Percentiles rank a stretch among this genome's conserved stretches.
Conservation (phyloP, 2,113 vertebrate genomes). For the Mustelus asterias region DNA sequence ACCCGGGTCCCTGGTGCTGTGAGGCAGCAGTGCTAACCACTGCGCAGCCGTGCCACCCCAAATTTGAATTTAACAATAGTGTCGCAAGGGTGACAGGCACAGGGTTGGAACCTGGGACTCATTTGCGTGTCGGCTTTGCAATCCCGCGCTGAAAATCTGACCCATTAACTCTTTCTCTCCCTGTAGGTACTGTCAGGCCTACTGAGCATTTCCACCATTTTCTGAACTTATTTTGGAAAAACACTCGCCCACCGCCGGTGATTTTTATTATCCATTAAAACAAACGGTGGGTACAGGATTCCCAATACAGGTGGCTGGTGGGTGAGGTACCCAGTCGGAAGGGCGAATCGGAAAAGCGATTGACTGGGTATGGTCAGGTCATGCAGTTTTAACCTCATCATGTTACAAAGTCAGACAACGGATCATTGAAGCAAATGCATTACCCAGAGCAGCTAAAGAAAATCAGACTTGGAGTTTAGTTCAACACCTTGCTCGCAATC, state of each 20-base stretch:
- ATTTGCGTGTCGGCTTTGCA: background rate
- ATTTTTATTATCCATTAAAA: background rate
- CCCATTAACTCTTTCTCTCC: background rate
- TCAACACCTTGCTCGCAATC: background rate
- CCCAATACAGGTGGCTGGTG: background rate
- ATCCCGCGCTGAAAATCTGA: background rate
- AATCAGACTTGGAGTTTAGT: background rate
- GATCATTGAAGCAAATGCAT: background rate
- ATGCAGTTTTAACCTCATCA: background rate
- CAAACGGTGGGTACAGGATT: background rate
- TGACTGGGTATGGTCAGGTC: background rate
- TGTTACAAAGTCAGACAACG: background rate
- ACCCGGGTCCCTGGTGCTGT: too few species aligned
- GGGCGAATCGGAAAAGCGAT: background rate
- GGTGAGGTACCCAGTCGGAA: background rate
- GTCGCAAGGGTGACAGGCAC: too few species aligned
- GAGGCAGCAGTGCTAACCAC: too few species aligned
- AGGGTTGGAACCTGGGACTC: background rate
- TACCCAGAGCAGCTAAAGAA: background rate
- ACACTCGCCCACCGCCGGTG: background rate
- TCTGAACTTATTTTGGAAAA: background rate
- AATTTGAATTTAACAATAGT: background rate
- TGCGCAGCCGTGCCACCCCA: too few species aligned
- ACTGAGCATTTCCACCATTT: background rate
- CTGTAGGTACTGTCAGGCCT: background rate